These are phyloP conservation scores for Bambusicola thoracicus DNA, from an alignment of 2,113 vertebrate species.

Conservation along the genomic window DNA sequence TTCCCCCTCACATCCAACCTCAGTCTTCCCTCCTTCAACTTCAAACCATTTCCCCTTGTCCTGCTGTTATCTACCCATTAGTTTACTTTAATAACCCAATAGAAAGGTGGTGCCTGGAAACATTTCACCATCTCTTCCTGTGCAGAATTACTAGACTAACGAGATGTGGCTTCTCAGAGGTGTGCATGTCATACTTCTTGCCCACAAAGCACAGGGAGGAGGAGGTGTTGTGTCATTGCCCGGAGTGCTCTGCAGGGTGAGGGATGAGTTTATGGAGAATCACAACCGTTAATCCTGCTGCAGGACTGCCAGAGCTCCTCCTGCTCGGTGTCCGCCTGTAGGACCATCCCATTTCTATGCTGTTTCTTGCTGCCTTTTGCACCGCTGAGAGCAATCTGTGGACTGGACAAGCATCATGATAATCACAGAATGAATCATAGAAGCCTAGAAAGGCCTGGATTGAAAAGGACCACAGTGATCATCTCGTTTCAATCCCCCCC, in stretches of 20 bases:
- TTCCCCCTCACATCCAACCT: too few relatives aligned
- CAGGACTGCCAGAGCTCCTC: background rate
- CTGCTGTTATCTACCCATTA: too few relatives aligned
- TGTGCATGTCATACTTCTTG: rapidly evolving
- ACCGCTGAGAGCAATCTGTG: background rate
- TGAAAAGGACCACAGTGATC: too few relatives aligned
- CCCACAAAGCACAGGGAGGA: rapidly evolving
- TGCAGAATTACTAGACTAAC: background rate
- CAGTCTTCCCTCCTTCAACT: too few relatives aligned
- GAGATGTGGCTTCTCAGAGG: background rate
- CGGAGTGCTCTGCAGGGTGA: too few relatives aligned
- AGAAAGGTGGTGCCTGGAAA: background rate
- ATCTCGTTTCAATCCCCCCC: too few relatives aligned
- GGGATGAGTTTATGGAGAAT: background rate
- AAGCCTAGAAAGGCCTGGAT: too few relatives aligned
- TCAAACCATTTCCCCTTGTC: too few relatives aligned
- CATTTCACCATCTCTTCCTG: rapidly evolving
- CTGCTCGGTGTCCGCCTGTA: background rate
- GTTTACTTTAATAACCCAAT: too few relatives aligned
- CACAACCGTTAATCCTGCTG: background rate
- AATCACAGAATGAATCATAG: too few relatives aligned
- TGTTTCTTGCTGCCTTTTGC: background rate
- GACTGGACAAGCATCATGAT: background rate
- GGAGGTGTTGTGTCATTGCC: rapidly evolving
- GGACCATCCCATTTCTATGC: too few relatives aligned